Base-by-base conservation (phyloP, 2,113 vertebrate species). In the Amblyopsis rosae region DNA sequence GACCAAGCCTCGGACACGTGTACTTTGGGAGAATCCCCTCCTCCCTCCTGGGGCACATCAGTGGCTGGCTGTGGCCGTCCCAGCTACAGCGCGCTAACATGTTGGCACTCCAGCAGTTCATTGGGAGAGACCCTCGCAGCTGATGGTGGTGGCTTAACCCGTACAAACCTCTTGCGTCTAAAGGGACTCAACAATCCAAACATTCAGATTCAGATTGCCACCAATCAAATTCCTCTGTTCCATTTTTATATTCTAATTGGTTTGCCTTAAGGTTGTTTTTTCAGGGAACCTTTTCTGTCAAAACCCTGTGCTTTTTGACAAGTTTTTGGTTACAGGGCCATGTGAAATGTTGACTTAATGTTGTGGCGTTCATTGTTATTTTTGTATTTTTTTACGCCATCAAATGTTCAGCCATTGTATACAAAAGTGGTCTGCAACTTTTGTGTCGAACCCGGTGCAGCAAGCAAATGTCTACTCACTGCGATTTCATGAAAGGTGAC, bases 101-200 rank as follows among this genome's bases (percentile, higher is more conserved):
- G 35, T 26, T 26, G 26, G 26, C 26, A 26, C 1, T 26, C 26
- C 26, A 26, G 26, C 26, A 26, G 35, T 85, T 80, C 32, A 19
- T 79, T 60, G 68, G 55, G 57, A 73, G 47, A 56, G 59, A 60
- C 70, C 7, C 71, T 54, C 61, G 74, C 70, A 69, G 79, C 83
- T 54, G 55, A 70, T 16, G 55, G 58, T 75, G 73, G 69, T 75
- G 74, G 75, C 77, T 80, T 58, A 60, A 81, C 79, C 77, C 82
- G 61, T 73, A 82, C 79, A 70, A 82, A 76, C 75, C 74, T 81
- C 73, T 58, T 58, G 11, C 1, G 26, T 58, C 19, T 32, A 26
- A 58, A 58, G 19, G 3, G 26, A 58, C 9, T 10, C 59, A 70
- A 72, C 54, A 72, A 71, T 61, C 62, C 72, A 66, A 64, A 76